Conservation (phyloP, 2,113 vertebrate species). For the Engystomops pustulosus region DNA sequence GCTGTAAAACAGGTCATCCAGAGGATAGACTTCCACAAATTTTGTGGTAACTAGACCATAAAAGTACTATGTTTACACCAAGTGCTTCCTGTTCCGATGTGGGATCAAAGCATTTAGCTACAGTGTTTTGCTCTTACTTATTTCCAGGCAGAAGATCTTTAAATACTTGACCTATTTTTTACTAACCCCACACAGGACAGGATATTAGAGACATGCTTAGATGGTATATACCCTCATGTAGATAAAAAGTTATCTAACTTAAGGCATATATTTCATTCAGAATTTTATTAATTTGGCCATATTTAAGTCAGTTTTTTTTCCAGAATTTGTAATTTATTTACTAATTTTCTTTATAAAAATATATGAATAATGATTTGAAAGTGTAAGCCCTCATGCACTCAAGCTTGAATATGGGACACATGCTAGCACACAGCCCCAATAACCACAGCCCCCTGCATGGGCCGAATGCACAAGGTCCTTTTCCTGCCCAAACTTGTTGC, state of each 20-base stretch:
- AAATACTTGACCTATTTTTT: constrained; percentile 42
- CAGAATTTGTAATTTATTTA: too few relatives aligned
- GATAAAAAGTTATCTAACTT: background rate
- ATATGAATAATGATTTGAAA: too few relatives aligned
- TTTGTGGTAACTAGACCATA: constrained; percentile 16
- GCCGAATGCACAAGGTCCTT: too few relatives aligned
- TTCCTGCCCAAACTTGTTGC: too few relatives aligned
- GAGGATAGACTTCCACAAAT: background rate
- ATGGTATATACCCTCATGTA: background rate
- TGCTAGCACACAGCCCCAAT: too few relatives aligned
- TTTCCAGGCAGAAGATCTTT: constrained; percentile 13
- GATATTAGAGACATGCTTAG: constrained; percentile 15
- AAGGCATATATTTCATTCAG: background rate
- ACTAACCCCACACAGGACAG: constrained; percentile 6
- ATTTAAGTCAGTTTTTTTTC: background rate
- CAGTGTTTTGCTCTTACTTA: constrained; percentile 8
- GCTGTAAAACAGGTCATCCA: constrained; percentile 15
- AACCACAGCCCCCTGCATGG: too few relatives aligned
- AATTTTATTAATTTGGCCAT: background rate
- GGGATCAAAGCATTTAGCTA: constrained; percentile 43
- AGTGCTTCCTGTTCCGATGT: constrained; percentile 23
- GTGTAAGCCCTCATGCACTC: too few relatives aligned
- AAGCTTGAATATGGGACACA: too few relatives aligned
- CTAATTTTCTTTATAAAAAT: too few relatives aligned
- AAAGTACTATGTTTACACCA: constrained; percentile 19